Percentiles rank a stretch among this genome's conserved stretches.
These are phyloP conservation scores for Myripristis murdjan DNA, from an alignment of 2,797 vertebrate species.

Conservation along the genomic window DNA sequence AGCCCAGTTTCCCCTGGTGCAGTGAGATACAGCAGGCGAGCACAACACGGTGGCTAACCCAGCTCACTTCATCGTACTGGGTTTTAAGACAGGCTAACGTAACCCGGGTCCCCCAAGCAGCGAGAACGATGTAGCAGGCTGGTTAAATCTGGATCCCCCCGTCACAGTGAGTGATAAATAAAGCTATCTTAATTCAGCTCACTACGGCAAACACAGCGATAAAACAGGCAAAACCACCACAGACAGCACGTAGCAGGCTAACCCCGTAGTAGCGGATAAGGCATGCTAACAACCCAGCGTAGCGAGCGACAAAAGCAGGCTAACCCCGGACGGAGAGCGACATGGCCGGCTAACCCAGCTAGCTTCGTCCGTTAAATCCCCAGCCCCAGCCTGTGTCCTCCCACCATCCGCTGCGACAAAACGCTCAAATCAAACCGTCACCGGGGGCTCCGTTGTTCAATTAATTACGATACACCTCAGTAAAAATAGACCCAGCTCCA, in stretches of 20 bases:
- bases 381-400: neutral
- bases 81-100: constrained; percentile 14
- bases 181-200: constrained; percentile 18
- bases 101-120: constrained; percentile 1
- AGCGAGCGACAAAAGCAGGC: constrained; percentile 19
- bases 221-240: neutral
- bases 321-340: constrained; percentile 32
- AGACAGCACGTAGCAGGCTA: neutral
- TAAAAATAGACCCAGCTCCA: neutral
- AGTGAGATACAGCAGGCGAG: neutral
- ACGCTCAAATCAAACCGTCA: constrained; percentile 24
- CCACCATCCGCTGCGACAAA: constrained; percentile 18
- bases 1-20: constrained; percentile 10
- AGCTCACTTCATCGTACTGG: neutral
- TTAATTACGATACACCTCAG: neutral
- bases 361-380: constrained; percentile 43
- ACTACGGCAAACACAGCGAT: no score
- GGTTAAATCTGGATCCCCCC: neutral
- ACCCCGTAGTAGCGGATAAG: neutral
- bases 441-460: neutral
- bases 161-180: neutral
- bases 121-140: neutral
- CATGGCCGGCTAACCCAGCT: constrained; percentile 57
- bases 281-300: neutral
- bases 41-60: constrained; percentile 16